Conservation (phyloP, 1,140 invertebrate genomes). For the Dreissena rostriformis region DNA sequence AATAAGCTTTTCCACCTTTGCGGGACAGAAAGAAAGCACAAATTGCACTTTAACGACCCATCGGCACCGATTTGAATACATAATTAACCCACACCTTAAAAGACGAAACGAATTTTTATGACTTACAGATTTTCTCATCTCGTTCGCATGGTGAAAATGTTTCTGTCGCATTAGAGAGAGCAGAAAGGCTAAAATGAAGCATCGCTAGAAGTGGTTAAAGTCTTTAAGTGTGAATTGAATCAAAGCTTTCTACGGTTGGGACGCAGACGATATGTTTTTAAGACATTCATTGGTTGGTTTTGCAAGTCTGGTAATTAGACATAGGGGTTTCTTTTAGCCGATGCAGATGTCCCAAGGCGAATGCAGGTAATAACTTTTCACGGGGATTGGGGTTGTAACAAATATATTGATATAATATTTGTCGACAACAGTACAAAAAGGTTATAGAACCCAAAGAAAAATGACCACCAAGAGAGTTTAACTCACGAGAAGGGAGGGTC, state of each 20-base stretch:
- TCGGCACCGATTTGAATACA: not conserved
- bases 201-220: conserved; percentile 27
- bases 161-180: conserved; percentile 8
- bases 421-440: too few species aligned
- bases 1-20: conserved; percentile 44
- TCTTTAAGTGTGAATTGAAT: not conserved
- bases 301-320: conserved; percentile 28
- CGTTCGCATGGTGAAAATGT: not conserved
- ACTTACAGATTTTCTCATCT: conserved; percentile 53
- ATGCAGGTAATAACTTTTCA: too few species aligned
- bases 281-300: conserved; percentile 28
- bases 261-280: conserved; percentile 24
- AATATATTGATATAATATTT: too few species aligned
- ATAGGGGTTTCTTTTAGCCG: not conserved
- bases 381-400: too few species aligned
- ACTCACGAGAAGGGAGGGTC: too few species aligned
- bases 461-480: too few species aligned
- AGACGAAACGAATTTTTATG: conserved; percentile 57
- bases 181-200: conserved; percentile 28
- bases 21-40: conserved; percentile 40
- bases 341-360: conserved; percentile 14
- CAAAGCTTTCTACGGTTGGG: conserved; percentile 2
- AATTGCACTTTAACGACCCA: conserved; percentile 53
- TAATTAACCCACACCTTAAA: conserved; percentile 41
- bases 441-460: too few species aligned